A percentile compares a stretch with the other conserved stretches of the same genome.
phyloP scores from a whole-genome alignment of 2,888 invertebrate genomes.

The Drosophila cyrtoloma region DNA sequence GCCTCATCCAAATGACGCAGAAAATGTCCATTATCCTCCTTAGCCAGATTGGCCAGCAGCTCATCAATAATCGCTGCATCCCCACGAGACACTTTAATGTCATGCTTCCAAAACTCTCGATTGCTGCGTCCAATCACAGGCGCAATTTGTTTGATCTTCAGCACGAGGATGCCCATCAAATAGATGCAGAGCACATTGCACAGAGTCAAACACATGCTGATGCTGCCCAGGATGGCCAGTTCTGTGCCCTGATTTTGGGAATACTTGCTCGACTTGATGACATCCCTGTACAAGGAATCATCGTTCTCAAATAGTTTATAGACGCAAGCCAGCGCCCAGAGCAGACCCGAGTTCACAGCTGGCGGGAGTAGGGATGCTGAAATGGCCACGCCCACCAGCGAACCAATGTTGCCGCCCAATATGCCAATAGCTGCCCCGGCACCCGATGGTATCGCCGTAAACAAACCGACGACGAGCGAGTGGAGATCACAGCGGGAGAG shows the following conservation, averaged over 20 bases:
- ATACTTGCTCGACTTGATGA: slow-evolving; percentile 86
- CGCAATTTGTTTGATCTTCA: slow-evolving; percentile 89
- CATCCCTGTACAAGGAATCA: slow-evolving; percentile 84
- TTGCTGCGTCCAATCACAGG: slow-evolving; percentile 86
- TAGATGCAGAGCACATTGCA: slow-evolving; percentile 91
- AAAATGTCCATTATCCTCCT: slow-evolving; percentile 72
- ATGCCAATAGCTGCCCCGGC: slow-evolving; percentile 92
- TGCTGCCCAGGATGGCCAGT: slow-evolving; percentile 88
- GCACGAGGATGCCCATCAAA: slow-evolving; percentile 89
- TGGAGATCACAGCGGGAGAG: slow-evolving; percentile 88
- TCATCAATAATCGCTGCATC: slow-evolving; percentile 86
- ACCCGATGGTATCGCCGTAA: slow-evolving; percentile 92
- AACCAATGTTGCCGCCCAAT: slow-evolving; percentile 92
- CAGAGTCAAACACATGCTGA: slow-evolving; percentile 90
- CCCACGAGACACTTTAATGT: slow-evolving; percentile 87
- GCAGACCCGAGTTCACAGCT: slow-evolving; percentile 91
- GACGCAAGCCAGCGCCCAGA: slow-evolving; percentile 88
- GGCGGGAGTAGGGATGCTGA: slow-evolving; percentile 93
- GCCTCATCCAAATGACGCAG: slow-evolving; percentile 68
- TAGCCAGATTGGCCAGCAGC: slow-evolving; percentile 75
- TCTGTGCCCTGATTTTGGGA: slow-evolving; percentile 88
- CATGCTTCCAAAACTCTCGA: slow-evolving; percentile 88
- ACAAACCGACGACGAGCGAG: slow-evolving; percentile 89
- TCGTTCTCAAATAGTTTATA: slow-evolving; percentile 86
- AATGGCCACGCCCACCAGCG: slow-evolving; percentile 92